phyloP scores from a whole-genome alignment of 2,113 vertebrate genomes.

The Chaetorhynchus papuensis region DNA sequence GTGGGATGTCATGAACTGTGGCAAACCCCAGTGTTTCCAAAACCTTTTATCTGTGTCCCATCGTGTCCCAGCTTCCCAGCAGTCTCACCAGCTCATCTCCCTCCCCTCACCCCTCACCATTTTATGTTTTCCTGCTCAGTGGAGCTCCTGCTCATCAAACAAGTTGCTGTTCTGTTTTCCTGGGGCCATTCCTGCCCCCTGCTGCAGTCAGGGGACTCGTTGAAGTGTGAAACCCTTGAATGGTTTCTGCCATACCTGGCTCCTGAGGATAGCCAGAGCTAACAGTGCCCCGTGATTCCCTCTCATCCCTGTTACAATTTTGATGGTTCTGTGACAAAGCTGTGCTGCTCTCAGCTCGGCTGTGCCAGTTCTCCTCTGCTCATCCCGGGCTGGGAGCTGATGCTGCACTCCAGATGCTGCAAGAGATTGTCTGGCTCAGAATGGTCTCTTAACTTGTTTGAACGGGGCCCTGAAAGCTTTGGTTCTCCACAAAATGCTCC shows the following conservation, averaged over 20 bases:
- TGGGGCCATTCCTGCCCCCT: background rate
- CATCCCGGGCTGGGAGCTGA: fast-evolving
- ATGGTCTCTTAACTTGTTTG: background rate
- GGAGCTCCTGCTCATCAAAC: background rate
- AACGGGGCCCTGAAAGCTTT: background rate
- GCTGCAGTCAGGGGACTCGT: background rate
- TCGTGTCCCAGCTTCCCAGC: background rate
- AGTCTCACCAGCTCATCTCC: background rate
- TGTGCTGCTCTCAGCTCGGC: background rate
- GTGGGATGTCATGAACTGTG: background rate
- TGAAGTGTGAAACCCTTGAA: background rate
- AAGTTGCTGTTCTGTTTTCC: background rate
- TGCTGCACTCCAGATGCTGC: background rate
- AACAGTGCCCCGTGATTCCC: background rate
- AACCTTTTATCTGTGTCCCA: background rate
- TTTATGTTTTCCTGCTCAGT: background rate
- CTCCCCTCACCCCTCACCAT: background rate
- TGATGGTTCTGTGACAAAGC: background rate
- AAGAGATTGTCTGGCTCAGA: background rate
- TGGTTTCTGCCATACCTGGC: background rate
- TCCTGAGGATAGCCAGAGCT: background rate
- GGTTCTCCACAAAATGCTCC: background rate
- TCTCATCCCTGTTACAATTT: background rate
- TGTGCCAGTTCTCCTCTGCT: background rate
- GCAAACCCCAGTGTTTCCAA: background rate